Base-by-base conservation (phyloP, 2,797 vertebrate genomes). In the Hippoglossus hippoglossus region DNA sequence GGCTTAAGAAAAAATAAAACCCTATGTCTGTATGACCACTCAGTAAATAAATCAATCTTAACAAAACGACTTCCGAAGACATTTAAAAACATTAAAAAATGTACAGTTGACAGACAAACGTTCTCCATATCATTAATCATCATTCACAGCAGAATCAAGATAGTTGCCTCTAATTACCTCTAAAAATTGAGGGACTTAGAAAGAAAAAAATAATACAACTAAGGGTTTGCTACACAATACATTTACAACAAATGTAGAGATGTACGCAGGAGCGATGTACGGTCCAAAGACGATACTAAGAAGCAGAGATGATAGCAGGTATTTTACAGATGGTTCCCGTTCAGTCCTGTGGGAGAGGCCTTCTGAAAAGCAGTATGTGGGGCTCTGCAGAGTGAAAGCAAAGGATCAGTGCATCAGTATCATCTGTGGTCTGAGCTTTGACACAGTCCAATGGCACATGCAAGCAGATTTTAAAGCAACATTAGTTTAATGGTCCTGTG, bases 291-390 rank as follows among this genome's bases (percentile, higher is more conserved):
- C 52, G 24, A 82, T 53, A 83, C 63, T 77, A 70, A 64, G 73
- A 68, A 79, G 64, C 67, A 83, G 58, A 65, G 52, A 67, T 16
- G 57, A 80, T 51, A 53, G 61, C 41, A 47, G 59, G 53, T 24
- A 24, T 46, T 77, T 60, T 68, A 77, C 25, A 62, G 64, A 67
- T 28, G 46, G 64, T 44, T 84, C 55, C 72, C 59, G 19, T 67
- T 93, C 73, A 95, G n/a, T 94, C 91, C 81, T 94, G 93, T 10
- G 93, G 89, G 52, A 95, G 91, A 31, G 91, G 92, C 76, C 94
- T 92, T 91, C 95, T 86, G 92, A 95, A 95, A 28, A 95, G 95
- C 63, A 95, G 87, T 79, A 95, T 92, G 79, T 95, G 94, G 54
- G 95, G 95, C 68, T 95, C 95, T 95, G 83, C 13, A 76, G 75